Conservation (phyloP, 35 echinoderm and acorn worm species). For the Lytechinus pictus region DNA sequence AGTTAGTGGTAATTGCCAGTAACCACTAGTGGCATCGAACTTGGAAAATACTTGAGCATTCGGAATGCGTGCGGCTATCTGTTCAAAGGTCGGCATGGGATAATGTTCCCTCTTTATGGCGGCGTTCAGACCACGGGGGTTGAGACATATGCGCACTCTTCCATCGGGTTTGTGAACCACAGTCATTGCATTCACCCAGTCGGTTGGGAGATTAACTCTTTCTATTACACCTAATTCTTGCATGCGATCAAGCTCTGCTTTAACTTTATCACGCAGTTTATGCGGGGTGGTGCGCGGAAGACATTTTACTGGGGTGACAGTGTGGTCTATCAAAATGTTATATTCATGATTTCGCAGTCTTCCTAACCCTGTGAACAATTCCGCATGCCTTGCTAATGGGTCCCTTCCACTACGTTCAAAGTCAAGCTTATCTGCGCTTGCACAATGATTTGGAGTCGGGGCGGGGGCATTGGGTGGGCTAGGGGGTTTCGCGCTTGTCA, state of each 20-base stretch:
- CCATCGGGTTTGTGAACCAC: conserved; percentile 68
- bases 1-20: conserved; percentile 48
- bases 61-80: conserved; percentile 42
- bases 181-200: conserved; percentile 60
- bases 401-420: background rate
- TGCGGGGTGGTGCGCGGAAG: conserved; percentile 58
- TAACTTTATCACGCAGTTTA: conserved; percentile 62
- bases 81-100: conserved; percentile 56
- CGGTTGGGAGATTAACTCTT: conserved; percentile 49
- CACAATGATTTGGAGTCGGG: background rate
- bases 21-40: conserved; percentile 54
- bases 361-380: conserved; percentile 12
- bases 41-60: conserved; percentile 38
- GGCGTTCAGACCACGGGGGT: conserved; percentile 58
- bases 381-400: background rate
- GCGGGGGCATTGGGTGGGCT: background rate
- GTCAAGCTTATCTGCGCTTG: background rate
- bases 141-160: conserved; percentile 58
- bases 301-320: conserved; percentile 58
- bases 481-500: background rate
- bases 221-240: conserved; percentile 60
- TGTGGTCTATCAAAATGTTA: conserved; percentile 2
- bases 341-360: conserved; percentile 21
- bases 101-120: conserved; percentile 67
- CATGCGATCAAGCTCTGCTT: conserved; percentile 70